A percentile compares a stretch with the other conserved stretches of the same genome.
Evolutionary conservation across 2,797 vertebrate genomes (phyloP).

Genomic region (Crax fasciolata): DNA sequence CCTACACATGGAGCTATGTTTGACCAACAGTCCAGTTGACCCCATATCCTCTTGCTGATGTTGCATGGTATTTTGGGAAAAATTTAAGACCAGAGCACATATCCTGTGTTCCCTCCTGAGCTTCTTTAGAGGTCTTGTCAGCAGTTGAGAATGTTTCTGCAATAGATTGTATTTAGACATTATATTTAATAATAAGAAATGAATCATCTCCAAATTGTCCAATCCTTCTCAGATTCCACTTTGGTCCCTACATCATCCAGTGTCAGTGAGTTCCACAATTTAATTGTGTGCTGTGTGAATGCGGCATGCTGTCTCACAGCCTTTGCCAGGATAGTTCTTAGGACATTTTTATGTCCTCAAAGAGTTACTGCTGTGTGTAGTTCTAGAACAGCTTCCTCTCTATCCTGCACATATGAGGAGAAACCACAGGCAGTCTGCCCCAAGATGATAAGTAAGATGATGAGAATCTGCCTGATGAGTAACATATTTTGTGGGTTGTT

Average conservation of each 20-base stretch:
- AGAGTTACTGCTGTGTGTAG: not conserved
- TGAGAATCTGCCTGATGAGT: constrained; percentile 40
- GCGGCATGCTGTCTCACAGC: not conserved
- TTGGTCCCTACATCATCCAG: not conserved
- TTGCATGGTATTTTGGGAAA: not conserved
- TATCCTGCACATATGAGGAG: not conserved
- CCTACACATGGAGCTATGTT: not conserved
- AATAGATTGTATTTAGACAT: not conserved
- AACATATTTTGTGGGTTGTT: constrained; percentile 38
- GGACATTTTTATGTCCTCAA: not conserved
- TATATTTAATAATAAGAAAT: not conserved
- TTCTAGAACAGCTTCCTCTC: not conserved
- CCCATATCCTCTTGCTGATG: not conserved
- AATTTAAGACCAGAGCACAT: not conserved
- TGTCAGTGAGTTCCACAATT: not conserved
- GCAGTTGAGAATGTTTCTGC: not conserved
- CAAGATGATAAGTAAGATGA: constrained; percentile 11
- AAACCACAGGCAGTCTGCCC: not conserved
- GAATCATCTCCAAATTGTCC: not conserved
- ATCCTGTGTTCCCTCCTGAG: not conserved
- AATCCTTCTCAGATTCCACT: not conserved
- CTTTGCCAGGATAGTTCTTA: not conserved
- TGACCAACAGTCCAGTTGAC: not conserved
- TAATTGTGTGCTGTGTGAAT: not conserved
- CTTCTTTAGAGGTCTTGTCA: not conserved